Evolutionary conservation across 1,140 invertebrate species (phyloP).

Genomic region (Drosophila triauraria): DNA sequence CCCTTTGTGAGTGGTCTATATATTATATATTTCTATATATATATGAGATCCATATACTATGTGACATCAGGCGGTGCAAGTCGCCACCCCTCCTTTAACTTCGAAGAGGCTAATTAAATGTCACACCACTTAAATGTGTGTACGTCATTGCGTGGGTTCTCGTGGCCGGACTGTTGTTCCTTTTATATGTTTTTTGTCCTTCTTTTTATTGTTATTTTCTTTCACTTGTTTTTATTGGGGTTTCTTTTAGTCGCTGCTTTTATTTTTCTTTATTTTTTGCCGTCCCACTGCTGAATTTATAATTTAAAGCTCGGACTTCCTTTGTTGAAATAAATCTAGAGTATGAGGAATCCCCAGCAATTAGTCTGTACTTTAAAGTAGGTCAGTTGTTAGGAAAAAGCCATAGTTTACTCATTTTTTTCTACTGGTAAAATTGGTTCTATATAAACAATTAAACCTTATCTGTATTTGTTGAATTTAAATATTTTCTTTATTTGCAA

Average conservation of each 20-base stretch:
- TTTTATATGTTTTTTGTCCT: conserved; percentile 5
- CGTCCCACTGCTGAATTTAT: conserved; percentile 8
- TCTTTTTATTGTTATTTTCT: conserved; percentile 17
- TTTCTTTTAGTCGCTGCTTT: conserved; percentile 17
- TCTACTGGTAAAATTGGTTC: background rate
- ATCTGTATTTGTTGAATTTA: background rate
- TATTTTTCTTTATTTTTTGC: conserved; percentile 14
- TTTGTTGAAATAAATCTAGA: background rate
- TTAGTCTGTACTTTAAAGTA: background rate
- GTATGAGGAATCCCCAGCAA: conserved; percentile 1
- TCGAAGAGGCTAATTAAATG: conserved; percentile 66
- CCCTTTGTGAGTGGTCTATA: conserved; percentile 27
- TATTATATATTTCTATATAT: conserved; percentile 5
- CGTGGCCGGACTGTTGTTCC: conserved; percentile 29
- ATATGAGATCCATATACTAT: conserved; percentile 3
- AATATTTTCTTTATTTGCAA: background rate
- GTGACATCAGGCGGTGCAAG: conserved; percentile 60
- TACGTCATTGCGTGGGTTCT: conserved; percentile 51
- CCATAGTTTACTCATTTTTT: background rate
- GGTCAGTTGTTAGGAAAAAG: background rate
- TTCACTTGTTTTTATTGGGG: conserved; percentile 8
- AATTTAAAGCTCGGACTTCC: conserved; percentile 39
- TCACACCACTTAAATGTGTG: conserved; percentile 49
- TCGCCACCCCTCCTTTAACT: conserved; percentile 9
- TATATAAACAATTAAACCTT: background rate